These are phyloP conservation scores for Phacellophora camtschatica DNA, from an alignment of 30 jellyfish, hydroid and myxozoan species.

Conservation along the genomic window DNA sequence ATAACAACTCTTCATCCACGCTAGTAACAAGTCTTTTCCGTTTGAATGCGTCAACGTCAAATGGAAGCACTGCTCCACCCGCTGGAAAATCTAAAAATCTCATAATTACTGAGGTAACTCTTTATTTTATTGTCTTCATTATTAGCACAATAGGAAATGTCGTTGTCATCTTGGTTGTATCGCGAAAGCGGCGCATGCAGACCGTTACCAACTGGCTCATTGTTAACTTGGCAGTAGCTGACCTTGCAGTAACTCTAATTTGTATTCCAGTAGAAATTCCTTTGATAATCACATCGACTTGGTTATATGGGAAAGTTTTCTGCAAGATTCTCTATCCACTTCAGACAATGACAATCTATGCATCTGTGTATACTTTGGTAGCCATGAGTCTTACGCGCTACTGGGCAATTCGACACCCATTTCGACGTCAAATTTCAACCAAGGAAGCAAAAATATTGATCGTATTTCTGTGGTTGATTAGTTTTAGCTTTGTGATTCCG, in stretches of 20 bases:
- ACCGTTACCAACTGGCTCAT: constrained; percentile 97
- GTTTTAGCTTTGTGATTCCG: constrained; percentile 86
- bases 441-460: constrained; percentile 78
- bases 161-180: constrained; percentile 77
- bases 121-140: constrained; percentile 53
- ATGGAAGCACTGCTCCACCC: neutral
- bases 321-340: constrained; percentile 89
- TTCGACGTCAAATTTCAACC: constrained; percentile 85
- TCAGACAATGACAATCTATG: constrained; percentile 89
- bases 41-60: too few relatives aligned
- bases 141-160: constrained; percentile 78
- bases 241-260: constrained; percentile 73
- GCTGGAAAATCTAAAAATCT: constrained; percentile 9
- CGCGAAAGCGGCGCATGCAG: constrained; percentile 91
- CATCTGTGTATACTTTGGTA: constrained; percentile 90
- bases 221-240: constrained; percentile 89
- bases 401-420: constrained; percentile 95
- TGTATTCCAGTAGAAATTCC: constrained; percentile 96
- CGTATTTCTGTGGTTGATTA: constrained; percentile 79
- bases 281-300: constrained; percentile 42
- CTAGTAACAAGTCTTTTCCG: too few relatives aligned
- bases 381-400: constrained; percentile 90
- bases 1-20: too few relatives aligned
- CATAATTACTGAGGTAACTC: constrained; percentile 45
- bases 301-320: constrained; percentile 88